Evolutionary conservation across 1,140 invertebrate species (phyloP), one percentile per base, ranked within the genome.

Genomic region (Panonychus citri): DNA sequence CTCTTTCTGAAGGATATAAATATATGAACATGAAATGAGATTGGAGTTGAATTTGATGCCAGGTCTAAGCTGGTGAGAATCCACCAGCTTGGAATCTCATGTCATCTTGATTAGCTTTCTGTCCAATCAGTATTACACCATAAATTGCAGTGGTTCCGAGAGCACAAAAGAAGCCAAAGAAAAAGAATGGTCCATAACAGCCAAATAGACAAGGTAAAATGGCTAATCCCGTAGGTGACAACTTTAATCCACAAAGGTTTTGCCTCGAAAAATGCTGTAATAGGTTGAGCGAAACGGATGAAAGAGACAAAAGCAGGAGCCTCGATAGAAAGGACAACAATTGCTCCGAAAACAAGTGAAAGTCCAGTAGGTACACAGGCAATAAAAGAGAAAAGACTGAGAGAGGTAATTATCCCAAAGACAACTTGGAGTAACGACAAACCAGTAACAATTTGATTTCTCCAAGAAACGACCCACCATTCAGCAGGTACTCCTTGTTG

Each of bases 191-290:
- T 15, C 56, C 56, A 39, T 34, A 34, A 49, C 59, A 60, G 19
- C 59, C 59, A 8, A 54, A 24, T 17, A 30, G 21, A 15, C 49
- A 58, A 30, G 59, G 59, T 27, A 60, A 54, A 10, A 60, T 13
- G n/a, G 59, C 52, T 10, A 60, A n/a, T 25, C 30, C 30, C 59
- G 42, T 60, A 60, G 27, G 54, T 34, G 15, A 43, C 57, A n/a
- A 25, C 52, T 46, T 60, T 60, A 13, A 60, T 53, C 59, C 59
- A 60, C n/a, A 54, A 19, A 21, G 59, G 59, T 40, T 60, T 60
- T 21, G 37, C 48, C 24, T 60, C 59, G 21, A 60, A 19, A 34
- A 60, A 54, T 10, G 28, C 37, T n/a, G 57, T 57, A 37, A 57
- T 50, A 5, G 57, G 50, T 5, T 48, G 56, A 21, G 59, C 59